Evolutionary conservation across 2,888 invertebrate genomes (phyloP).

Genomic region (Blera fallax): DNA sequence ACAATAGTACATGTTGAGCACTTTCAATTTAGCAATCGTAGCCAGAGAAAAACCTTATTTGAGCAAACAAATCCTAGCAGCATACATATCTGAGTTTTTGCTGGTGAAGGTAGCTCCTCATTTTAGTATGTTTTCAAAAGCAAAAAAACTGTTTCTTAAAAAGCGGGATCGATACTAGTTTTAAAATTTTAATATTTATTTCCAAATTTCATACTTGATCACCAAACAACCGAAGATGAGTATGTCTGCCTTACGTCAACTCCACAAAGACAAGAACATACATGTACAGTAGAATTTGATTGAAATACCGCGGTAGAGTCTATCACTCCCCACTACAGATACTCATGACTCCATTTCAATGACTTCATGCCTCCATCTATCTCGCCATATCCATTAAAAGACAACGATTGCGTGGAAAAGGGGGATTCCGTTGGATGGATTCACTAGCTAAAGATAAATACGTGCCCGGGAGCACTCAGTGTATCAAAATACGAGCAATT

Average conservation of each 20-base stretch:
- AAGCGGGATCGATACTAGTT: too few relatives aligned
- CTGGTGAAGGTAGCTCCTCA: too few relatives aligned
- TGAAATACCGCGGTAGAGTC: neutral
- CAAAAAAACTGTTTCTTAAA: too few relatives aligned
- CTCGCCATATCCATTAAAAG: conserved; percentile 55
- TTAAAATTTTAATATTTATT: too few relatives aligned
- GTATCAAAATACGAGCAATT: conserved; percentile 69
- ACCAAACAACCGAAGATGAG: neutral
- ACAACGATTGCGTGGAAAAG: conserved; percentile 23
- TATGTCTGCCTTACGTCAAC: neutral
- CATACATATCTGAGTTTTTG: too few relatives aligned
- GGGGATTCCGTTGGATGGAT: conserved; percentile 23
- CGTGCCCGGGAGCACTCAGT: conserved; percentile 66
- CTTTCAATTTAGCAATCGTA: too few relatives aligned
- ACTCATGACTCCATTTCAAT: conserved; percentile 39
- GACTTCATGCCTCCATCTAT: conserved; percentile 54
- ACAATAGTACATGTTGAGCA: too few relatives aligned
- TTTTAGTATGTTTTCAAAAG: too few relatives aligned
- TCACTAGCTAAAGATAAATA: conserved; percentile 26
- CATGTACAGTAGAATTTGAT: neutral
- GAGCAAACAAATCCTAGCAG: too few relatives aligned
- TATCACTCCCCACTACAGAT: neutral
- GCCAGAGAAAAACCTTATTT: too few relatives aligned
- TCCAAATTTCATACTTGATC: neutral
- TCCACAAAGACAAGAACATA: neutral